A percentile compares a stretch with the other conserved stretches of the same genome.
phyloP scores from a whole-genome alignment of 2,888 invertebrate genomes.

The Cataglyphis cursor region DNA sequence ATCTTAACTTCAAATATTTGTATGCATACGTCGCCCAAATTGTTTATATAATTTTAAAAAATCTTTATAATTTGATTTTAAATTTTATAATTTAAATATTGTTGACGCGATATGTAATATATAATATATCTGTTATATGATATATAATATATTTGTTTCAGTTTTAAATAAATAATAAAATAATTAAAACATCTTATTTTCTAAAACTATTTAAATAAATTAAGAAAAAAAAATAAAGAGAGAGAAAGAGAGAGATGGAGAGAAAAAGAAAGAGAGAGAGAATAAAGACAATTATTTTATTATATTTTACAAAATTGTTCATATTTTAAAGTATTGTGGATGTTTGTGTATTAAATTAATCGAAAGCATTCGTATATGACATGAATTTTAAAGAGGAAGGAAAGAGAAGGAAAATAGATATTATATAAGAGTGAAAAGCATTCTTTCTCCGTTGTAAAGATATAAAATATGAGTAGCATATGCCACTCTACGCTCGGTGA shows the following conservation, averaged over 20 bases:
- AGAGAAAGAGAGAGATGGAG: neutral
- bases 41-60: neutral
- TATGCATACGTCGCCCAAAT: neutral
- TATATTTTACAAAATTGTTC: neutral
- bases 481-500: constrained; percentile 36
- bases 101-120: neutral
- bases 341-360: constrained; percentile 28
- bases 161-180: neutral
- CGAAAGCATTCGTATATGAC: constrained; percentile 14
- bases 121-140: too few species aligned
- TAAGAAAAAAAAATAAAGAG: neutral
- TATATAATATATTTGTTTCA: neutral
- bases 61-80: neutral
- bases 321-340: neutral
- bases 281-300: neutral
- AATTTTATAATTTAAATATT: neutral
- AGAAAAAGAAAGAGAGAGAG: neutral
- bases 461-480: constrained; percentile 49
- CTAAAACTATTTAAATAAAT: neutral
- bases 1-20: constrained; percentile 4
- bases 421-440: constrained; percentile 34
- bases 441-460: constrained; percentile 43
- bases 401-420: neutral
- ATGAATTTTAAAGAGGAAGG: constrained; percentile 12
- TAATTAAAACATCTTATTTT: neutral